These are phyloP conservation scores for Muraenolepis orangiensis DNA, from an alignment of 2,797 vertebrate genomes.

Conservation along the genomic window DNA sequence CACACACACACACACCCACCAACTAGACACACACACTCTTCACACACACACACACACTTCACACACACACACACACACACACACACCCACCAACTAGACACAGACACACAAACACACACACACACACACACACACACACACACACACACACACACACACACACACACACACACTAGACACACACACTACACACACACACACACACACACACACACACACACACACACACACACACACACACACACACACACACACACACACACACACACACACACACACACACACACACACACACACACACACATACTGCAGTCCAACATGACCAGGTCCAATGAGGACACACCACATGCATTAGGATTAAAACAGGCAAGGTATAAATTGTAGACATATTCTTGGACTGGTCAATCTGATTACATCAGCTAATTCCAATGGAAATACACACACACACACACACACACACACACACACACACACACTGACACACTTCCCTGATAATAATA, in stretches of 20 bases:
- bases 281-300: too few relatives aligned
- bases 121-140: background rate
- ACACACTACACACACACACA: background rate
- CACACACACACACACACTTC: too few relatives aligned
- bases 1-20: background rate
- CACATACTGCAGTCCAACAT: slow-evolving; percentile 7
- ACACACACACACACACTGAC: too few relatives aligned
- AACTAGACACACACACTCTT: too few relatives aligned
- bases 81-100: background rate
- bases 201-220: background rate
- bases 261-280: too few relatives aligned
- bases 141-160: background rate
- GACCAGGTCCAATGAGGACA: slow-evolving; percentile 19
- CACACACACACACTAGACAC: background rate
- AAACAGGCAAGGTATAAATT: slow-evolving; percentile 1
- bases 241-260: background rate
- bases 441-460: background rate
- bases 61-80: too few relatives aligned
- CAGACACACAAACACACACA: background rate
- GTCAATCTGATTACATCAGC: background rate
- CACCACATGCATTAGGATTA: background rate
- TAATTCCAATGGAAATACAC: background rate
- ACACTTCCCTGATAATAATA: background rate
- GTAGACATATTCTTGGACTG: background rate
- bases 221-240: background rate